Percentiles rank a stretch among this genome's conserved stretches.
Conservation (phyloP, 2,113 vertebrate genomes). For the Ictidomys tridecemlineatus region DNA sequence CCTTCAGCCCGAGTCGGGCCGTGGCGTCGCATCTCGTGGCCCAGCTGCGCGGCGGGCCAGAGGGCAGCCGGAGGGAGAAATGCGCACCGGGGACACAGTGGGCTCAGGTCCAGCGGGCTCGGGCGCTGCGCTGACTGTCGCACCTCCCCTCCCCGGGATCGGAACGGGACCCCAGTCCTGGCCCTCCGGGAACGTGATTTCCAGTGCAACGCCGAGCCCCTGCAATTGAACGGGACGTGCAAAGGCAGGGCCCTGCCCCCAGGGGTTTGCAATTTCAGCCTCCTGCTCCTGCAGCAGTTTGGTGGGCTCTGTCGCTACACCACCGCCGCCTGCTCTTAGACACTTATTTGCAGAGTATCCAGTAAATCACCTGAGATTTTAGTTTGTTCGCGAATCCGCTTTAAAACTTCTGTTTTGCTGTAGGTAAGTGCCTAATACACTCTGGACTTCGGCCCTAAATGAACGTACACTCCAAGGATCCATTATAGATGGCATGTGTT, state of each 20-base stretch:
- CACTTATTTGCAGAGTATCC: constrained; percentile 40
- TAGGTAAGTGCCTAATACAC: constrained; percentile 73
- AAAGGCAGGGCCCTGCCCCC: constrained; percentile 65
- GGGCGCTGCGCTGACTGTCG: not conserved
- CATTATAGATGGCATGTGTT: constrained; percentile 32
- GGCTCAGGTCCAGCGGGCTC: constrained; percentile 11
- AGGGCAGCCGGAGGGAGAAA: not conserved
- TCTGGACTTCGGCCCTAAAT: constrained; percentile 53
- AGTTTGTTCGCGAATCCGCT: constrained; percentile 41
- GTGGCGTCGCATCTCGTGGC: not conserved
- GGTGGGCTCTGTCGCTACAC: not conserved
- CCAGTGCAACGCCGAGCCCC: constrained; percentile 17
- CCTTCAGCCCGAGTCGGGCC: not conserved
- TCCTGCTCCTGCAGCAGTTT: not conserved
- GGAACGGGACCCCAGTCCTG: constrained; percentile 6
- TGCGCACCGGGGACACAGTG: not conserved
- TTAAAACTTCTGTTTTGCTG: constrained; percentile 37
- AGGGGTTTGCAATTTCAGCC: constrained; percentile 66
- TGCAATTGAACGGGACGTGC: constrained; percentile 51
- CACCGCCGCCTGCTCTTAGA: not conserved
- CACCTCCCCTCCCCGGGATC: not conserved
- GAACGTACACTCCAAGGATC: constrained; percentile 18
- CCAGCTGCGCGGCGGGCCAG: not conserved
- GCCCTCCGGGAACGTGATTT: not conserved
- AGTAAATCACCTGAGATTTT: constrained; percentile 60